Evolutionary conservation across 37 sponge, comb jelly and placozoan species (phyloP).

Genomic region (Geodia barretti): DNA sequence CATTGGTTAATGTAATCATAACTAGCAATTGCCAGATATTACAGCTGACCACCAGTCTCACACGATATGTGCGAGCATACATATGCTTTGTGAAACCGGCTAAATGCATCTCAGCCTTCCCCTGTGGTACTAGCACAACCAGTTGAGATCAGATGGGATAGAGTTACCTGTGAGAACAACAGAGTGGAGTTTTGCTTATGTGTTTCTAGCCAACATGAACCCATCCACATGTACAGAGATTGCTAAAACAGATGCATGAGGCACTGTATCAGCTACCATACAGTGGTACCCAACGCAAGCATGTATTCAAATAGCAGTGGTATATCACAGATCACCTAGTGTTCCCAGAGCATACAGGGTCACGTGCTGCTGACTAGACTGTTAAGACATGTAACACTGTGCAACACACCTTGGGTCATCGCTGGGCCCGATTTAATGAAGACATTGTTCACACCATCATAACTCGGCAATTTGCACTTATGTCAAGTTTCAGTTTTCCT

Average conservation of each 20-base stretch:
- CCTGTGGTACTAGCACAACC: conserved; percentile 3
- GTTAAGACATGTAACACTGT: not conserved
- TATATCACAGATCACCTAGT: conserved; percentile 38
- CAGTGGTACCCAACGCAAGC: not conserved
- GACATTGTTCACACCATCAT: no score
- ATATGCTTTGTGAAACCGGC: conserved; percentile 38
- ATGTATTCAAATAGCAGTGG: conserved; percentile 7
- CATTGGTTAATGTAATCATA: conserved; percentile 29
- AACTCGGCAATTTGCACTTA: no score
- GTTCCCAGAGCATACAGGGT: not conserved
- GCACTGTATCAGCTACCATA: not conserved
- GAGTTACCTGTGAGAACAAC: conserved; percentile 17
- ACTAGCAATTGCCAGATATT: conserved; percentile 13
- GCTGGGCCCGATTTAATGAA: conserved; percentile 29
- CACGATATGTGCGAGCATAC: not conserved
- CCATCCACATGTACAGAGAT: not conserved
- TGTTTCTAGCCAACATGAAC: not conserved
- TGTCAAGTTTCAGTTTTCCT: not conserved
- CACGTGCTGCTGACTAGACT: not conserved
- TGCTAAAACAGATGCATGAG: conserved; percentile 15
- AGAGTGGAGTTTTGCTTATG: conserved; percentile 13
- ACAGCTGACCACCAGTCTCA: not conserved
- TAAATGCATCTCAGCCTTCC: conserved; percentile 18
- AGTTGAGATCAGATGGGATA: conserved; percentile 23
- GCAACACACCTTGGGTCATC: conserved; percentile 3